Conservation (phyloP, 2,797 vertebrate species). For the Oreochromis grahami region DNA sequence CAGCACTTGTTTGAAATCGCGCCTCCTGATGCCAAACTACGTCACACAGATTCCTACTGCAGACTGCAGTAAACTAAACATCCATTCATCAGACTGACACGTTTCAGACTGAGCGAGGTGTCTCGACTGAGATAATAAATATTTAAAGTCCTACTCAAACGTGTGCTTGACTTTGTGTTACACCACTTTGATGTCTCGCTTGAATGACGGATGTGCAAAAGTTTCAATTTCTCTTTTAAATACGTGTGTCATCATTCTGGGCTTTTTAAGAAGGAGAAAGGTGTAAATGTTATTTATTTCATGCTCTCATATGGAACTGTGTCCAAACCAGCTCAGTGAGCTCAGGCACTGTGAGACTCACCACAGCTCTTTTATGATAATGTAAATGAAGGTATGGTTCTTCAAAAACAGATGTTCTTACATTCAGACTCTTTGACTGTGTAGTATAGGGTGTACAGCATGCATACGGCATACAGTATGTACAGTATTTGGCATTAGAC, state of each 20-base stretch:
- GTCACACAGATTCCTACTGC: not conserved
- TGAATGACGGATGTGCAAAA: not conserved
- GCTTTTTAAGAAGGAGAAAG: not conserved
- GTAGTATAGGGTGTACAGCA: not conserved
- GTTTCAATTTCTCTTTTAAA: not conserved
- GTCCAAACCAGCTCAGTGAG: not conserved
- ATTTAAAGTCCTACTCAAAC: not conserved
- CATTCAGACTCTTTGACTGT: not conserved
- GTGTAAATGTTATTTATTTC: not conserved
- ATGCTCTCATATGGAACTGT: not conserved
- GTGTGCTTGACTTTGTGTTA: not conserved
- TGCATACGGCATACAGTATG: not conserved
- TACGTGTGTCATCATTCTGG: rapidly evolving
- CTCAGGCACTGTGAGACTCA: not conserved
- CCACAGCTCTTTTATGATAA: not conserved
- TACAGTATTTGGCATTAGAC: not conserved
- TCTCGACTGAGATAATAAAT: not conserved
- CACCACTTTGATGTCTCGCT: not conserved
- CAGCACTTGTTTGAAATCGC: not conserved
- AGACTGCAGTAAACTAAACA: not conserved
- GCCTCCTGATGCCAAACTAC: not conserved
- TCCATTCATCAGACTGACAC: not conserved
- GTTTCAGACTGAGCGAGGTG: not conserved
- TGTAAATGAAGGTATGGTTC: not conserved
- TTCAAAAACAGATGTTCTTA: not conserved